Evolutionary conservation across 2,113 vertebrate species (phyloP).

Genomic region (Mastomys coucha): DNA sequence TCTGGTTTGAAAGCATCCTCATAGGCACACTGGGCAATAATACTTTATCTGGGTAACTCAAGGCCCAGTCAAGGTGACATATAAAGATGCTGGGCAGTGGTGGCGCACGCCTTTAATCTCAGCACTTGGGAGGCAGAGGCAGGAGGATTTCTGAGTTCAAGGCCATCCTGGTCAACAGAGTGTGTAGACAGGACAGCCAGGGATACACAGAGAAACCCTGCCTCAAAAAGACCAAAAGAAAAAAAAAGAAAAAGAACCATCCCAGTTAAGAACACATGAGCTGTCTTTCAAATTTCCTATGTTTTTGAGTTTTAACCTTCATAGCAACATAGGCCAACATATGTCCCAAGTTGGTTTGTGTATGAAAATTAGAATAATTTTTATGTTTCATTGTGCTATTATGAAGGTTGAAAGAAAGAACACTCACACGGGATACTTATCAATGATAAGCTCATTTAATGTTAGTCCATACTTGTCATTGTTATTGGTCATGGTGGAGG

Average conservation of each 20-base stretch:
- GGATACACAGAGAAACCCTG: too few relatives aligned
- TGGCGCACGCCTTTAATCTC: too few relatives aligned
- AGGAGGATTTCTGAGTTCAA: too few relatives aligned
- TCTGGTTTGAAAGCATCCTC: not conserved
- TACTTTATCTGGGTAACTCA: not conserved
- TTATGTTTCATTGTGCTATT: not conserved
- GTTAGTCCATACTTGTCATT: not conserved
- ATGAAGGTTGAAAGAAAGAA: not conserved
- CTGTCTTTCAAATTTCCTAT: conserved; percentile 37
- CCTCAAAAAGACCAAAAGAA: too few relatives aligned
- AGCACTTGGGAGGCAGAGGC: too few relatives aligned
- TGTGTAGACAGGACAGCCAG: too few relatives aligned
- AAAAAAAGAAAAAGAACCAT: not conserved
- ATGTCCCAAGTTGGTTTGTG: not conserved
- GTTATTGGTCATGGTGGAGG: not conserved
- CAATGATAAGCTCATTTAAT: conserved; percentile 25
- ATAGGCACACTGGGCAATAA: not conserved
- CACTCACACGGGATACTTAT: not conserved
- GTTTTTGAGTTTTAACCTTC: not conserved
- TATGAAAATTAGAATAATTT: not conserved
- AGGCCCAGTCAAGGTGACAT: not conserved
- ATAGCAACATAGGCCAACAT: not conserved
- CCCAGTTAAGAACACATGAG: not conserved
- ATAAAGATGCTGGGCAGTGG: not conserved
- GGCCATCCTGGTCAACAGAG: too few relatives aligned